Evolutionary conservation across 1,140 invertebrate genomes (phyloP).

Genomic region (Lepidostoma basale): DNA sequence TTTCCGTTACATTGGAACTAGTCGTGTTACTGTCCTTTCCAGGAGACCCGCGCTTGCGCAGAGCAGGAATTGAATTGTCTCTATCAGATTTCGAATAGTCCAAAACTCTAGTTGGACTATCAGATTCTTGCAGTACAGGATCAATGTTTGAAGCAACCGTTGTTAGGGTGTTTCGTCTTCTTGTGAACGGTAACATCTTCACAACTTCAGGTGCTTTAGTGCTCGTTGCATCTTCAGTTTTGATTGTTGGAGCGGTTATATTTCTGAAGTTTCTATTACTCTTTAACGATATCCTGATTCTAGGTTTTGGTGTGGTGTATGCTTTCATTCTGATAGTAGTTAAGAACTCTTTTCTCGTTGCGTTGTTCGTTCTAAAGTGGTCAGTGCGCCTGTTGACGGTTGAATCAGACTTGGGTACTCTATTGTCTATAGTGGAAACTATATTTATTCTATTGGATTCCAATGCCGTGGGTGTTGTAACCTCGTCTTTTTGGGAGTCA

Average conservation of each 20-base stretch:
- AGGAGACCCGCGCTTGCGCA: constrained; percentile 38
- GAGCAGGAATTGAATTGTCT: constrained; percentile 40
- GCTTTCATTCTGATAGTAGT: constrained; percentile 41
- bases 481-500: constrained; percentile 19
- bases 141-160: constrained; percentile 40
- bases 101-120: constrained; percentile 25
- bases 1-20: constrained; percentile 11
- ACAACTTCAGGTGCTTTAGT: constrained; percentile 33
- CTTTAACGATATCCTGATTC: constrained; percentile 42
- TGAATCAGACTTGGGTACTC: constrained; percentile 8
- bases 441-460: constrained; percentile 21
- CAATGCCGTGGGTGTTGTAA: constrained; percentile 12
- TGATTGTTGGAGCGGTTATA: constrained; percentile 1
- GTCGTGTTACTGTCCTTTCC: constrained; percentile 8
- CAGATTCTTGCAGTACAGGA: constrained; percentile 37
- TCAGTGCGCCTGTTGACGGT: constrained; percentile 26
- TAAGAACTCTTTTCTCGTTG: constrained; percentile 36
- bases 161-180: constrained; percentile 32
- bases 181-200: constrained; percentile 35
- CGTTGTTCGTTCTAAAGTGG: constrained; percentile 31
- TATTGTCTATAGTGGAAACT: constrained; percentile 7
- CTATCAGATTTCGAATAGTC: constrained; percentile 27
- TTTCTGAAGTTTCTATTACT: constrained; percentile 25
- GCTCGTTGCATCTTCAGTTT: background rate
- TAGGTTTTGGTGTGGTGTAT: constrained; percentile 38